Base-by-base conservation (phyloP, 2,888 invertebrate genomes). In the Pachycephus smyrnensis region DNA sequence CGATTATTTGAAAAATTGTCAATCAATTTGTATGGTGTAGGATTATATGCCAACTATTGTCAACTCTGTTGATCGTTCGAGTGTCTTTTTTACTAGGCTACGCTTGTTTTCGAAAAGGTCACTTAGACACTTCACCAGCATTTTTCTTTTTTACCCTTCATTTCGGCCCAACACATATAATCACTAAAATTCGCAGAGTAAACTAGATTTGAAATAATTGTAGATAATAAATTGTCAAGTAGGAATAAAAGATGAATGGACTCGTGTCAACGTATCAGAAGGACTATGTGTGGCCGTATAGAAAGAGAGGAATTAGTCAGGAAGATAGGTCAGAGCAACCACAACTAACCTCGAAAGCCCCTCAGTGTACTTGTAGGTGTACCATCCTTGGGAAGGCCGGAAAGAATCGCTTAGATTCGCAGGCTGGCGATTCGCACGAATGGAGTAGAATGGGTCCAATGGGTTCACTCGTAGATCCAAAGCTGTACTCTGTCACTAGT, bases 241-340 rank as follows among this genome's bases (percentile, higher is more conserved):
- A 76, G 23, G 15, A 35, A 31, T 68, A 69, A 69, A 77, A 77
- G 81, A 94, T 94, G 94, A 94, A 94, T 90, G 94, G 94, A 83
- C 95, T 94, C 84, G 90, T 94, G 77, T 93, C 95, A 0, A 94
- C 94, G 0, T 95, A 95, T 85, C 92, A 93, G 73, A 94, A 94
- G 85, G 95, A 95, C 88, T 95, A 94, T 83, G 85, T 94, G 32
- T 95, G 95, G 95, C 95, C 95, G 0, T 91, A 92, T 86, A 91
- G 90, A 1, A 88, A 89, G 76, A 86, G 88, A 6, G 87, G 77
- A 55, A 78, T 75, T 11, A 12, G 35, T 11, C 15, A 77, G 11
- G n/a, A 32, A 32, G 15, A 11, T 76, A 1, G 40, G n/a, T 73
- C 73, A 2, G 77, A 76, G 79, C 30, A 75, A 11, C 30, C 32